phyloP scores from a whole-genome alignment of 2,113 vertebrate species.

The Collichthys lucidus region DNA sequence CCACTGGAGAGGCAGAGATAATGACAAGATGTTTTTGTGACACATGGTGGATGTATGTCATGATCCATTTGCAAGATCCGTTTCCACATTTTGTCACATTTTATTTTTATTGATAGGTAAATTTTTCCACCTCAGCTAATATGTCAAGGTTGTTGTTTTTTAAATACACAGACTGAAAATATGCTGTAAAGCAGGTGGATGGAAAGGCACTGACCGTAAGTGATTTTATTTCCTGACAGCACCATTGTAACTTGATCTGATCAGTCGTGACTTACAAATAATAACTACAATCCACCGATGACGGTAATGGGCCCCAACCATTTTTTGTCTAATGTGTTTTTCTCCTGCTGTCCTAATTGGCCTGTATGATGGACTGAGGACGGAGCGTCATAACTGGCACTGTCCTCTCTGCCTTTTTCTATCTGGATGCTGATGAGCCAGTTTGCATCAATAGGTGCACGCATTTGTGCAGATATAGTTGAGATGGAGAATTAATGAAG shows the following conservation, averaged over 20 bases:
- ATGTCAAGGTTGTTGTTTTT: too few relatives aligned
- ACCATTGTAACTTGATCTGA: slow-evolving; percentile 14
- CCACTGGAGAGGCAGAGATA: background rate
- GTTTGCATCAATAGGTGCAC: background rate
- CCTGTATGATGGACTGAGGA: background rate
- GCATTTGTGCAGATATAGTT: background rate
- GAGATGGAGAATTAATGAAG: too few relatives aligned
- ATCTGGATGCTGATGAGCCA: background rate
- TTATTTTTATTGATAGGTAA: background rate
- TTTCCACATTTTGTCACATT: background rate
- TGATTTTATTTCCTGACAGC: background rate
- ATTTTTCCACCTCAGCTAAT: background rate
- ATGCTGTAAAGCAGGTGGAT: background rate
- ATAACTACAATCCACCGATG: background rate
- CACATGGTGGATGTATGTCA: background rate
- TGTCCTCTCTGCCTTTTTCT: background rate
- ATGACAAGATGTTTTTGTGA: background rate
- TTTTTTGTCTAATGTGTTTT: background rate
- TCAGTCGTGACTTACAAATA: background rate
- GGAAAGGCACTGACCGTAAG: background rate
- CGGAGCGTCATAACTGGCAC: background rate
- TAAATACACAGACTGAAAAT: background rate
- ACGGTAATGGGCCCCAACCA: background rate
- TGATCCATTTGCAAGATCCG: background rate
- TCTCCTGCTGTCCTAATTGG: background rate